These are phyloP conservation scores for Philotrypesis tridentata DNA, from an alignment of 1,140 invertebrate species.

Conservation along the genomic window DNA sequence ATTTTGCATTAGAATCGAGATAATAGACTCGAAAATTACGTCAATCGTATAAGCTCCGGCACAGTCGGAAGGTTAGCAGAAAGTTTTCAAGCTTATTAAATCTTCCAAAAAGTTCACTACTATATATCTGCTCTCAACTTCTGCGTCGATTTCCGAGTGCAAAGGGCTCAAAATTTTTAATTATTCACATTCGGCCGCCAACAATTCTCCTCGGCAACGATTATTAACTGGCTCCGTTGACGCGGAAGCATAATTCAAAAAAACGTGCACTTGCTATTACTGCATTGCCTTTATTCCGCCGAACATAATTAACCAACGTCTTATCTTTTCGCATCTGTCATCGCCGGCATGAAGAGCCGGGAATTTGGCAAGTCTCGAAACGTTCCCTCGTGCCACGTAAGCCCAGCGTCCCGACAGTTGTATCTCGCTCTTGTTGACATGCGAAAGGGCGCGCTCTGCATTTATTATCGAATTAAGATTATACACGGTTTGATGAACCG, in stretches of 20 bases:
- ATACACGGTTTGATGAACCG: background rate
- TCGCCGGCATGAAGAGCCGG: background rate
- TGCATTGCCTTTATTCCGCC: background rate
- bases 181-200: constrained; percentile 1
- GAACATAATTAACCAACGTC: background rate
- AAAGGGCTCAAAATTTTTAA: constrained; percentile 12
- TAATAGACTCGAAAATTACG: constrained; percentile 33
- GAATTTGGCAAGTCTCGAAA: background rate
- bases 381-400: background rate
- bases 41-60: constrained; percentile 16
- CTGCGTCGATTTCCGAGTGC: background rate
- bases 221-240: background rate
- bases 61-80: background rate
- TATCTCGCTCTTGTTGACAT: background rate
- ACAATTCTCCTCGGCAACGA: background rate
- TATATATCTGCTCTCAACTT: constrained; percentile 11
- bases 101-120: constrained; percentile 33
- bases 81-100: constrained; percentile 39
- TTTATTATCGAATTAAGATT: constrained; percentile 38
- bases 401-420: background rate
- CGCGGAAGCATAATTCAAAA: background rate
- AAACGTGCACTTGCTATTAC: background rate
- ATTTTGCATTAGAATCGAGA: constrained; percentile 13
- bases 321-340: background rate
- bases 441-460: background rate